These are phyloP conservation scores for Drosophila trapezifrons DNA, from an alignment of 1,140 invertebrate species.

Conservation along the genomic window DNA sequence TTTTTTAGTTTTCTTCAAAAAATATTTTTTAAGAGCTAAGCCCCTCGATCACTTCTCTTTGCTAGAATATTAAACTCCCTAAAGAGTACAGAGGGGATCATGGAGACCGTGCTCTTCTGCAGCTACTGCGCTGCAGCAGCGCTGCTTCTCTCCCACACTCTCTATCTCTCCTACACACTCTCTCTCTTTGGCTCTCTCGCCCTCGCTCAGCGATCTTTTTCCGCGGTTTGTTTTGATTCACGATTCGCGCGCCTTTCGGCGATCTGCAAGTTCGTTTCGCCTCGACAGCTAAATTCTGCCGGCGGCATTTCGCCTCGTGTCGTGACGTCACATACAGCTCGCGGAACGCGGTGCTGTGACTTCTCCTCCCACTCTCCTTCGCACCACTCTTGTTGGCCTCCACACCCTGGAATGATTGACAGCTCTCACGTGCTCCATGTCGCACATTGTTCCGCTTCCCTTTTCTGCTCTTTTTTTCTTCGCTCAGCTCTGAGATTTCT, in stretches of 20 bases:
- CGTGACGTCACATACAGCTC: conserved; percentile 60
- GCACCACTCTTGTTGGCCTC: conserved; percentile 17
- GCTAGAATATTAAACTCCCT: not conserved
- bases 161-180: not conserved
- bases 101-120: not conserved
- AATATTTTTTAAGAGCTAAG: not conserved
- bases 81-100: conserved; percentile 9
- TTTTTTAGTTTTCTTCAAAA: not conserved
- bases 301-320: conserved; percentile 61
- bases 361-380: conserved; percentile 19
- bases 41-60: not conserved
- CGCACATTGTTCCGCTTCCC: conserved; percentile 35
- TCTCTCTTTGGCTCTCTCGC: conserved; percentile 7
- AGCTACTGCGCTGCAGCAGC: conserved; percentile 11
- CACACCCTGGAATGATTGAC: conserved; percentile 66
- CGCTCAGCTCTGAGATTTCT: not conserved
- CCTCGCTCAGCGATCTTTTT: conserved; percentile 26
- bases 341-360: conserved; percentile 29
- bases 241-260: conserved; percentile 62
- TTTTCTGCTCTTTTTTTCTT: conserved; percentile 1
- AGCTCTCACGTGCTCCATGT: conserved; percentile 80
- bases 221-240: conserved; percentile 77
- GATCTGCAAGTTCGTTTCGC: conserved; percentile 40
- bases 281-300: conserved; percentile 51
- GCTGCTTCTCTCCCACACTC: conserved; percentile 15